Conservation (phyloP, 2,888 invertebrate genomes). For the Drosophila neotestacea region DNA sequence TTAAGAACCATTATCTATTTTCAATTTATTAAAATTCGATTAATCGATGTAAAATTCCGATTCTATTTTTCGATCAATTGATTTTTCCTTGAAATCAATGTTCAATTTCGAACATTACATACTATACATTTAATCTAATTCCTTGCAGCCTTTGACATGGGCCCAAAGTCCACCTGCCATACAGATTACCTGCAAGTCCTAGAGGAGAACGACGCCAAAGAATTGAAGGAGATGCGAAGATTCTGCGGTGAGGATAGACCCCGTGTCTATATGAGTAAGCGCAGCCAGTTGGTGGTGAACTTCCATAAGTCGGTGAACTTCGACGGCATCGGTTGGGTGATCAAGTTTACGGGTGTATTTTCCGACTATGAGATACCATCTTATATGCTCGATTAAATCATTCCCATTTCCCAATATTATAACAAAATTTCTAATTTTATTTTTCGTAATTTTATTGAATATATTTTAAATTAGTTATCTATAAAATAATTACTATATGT, state of each 20-base stretch:
- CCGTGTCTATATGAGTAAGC: slow-evolving; percentile 86
- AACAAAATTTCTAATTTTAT: slow-evolving; percentile 4
- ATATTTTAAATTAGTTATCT: slow-evolving; percentile 77
- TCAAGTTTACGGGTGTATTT: slow-evolving; percentile 70
- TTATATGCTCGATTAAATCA: slow-evolving; percentile 5
- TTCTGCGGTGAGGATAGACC: slow-evolving; percentile 87
- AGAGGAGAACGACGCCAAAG: slow-evolving; percentile 85
- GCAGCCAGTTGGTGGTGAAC: slow-evolving; percentile 87
- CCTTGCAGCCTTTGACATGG: slow-evolving; percentile 87
- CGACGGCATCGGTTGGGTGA: slow-evolving; percentile 89
- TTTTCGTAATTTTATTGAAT: slow-evolving; percentile 71
- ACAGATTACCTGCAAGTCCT: slow-evolving; percentile 89
- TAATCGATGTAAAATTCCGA: no score
- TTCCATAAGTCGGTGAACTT: slow-evolving; percentile 89
- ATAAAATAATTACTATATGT: slow-evolving; percentile 73
- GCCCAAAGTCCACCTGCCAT: slow-evolving; percentile 87
- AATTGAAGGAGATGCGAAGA: slow-evolving; percentile 83
- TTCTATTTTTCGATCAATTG: no score
- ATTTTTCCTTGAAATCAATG: no score
- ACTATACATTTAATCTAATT: no score
- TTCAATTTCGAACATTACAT: no score
- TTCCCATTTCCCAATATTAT: neutral
- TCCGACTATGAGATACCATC: slow-evolving; percentile 3
- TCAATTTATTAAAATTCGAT: no score
- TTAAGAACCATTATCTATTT: no score